Evolutionary conservation across 2,888 invertebrate species (phyloP).

Genomic region (Ceraclea dissimilis): DNA sequence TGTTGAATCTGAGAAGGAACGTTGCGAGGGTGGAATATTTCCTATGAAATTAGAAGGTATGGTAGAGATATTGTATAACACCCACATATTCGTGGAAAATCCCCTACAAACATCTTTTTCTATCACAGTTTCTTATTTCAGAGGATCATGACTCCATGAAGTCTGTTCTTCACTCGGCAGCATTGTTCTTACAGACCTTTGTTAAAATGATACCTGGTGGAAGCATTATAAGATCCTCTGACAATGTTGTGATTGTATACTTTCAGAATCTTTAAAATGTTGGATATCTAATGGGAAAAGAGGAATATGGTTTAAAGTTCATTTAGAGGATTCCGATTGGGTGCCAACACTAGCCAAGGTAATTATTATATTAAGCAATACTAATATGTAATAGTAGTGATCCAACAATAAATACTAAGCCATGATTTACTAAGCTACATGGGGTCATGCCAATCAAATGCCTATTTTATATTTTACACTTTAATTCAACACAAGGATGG

Average conservation of each 20-base stretch:
- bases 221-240: too few relatives aligned
- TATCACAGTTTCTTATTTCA: too few relatives aligned
- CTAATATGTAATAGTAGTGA: too few relatives aligned
- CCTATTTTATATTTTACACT: too few relatives aligned
- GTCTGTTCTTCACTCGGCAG: too few relatives aligned
- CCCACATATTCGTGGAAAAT: background rate
- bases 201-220: too few relatives aligned
- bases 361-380: conserved; percentile 29
- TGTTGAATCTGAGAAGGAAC: conserved; percentile 55
- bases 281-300: conserved; percentile 60
- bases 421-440: too few relatives aligned
- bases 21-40: conserved; percentile 47
- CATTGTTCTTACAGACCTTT: too few relatives aligned
- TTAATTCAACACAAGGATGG: too few relatives aligned
- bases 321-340: conserved; percentile 62
- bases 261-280: conserved; percentile 58
- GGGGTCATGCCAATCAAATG: too few relatives aligned
- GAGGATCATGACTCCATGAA: too few relatives aligned
- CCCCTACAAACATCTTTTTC: background rate
- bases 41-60: conserved; percentile 50
- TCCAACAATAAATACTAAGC: too few relatives aligned
- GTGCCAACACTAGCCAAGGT: conserved; percentile 68
- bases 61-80: background rate
- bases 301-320: conserved; percentile 76
- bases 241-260: background rate